Evolutionary conservation across 2,888 invertebrate species (phyloP).

Genomic region (Aphodius sticticus): DNA sequence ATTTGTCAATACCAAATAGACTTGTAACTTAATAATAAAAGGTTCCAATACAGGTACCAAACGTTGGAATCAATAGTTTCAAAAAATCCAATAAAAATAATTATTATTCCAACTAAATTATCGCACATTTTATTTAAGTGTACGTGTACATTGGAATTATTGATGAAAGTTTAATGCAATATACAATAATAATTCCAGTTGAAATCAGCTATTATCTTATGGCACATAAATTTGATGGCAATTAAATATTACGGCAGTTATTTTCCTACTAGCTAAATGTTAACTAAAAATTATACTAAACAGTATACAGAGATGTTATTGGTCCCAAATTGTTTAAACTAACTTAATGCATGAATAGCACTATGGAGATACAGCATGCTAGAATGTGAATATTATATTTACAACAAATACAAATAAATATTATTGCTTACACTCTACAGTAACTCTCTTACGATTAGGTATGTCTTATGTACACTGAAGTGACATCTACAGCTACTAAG

Average conservation of each 20-base stretch:
- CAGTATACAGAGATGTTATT: constrained; percentile 9
- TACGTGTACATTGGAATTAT: background rate
- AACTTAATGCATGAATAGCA: background rate
- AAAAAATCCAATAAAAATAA: too few relatives aligned
- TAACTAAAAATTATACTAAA: constrained; percentile 14
- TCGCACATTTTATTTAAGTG: background rate
- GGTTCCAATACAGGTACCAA: too few relatives aligned
- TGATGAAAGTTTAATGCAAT: constrained; percentile 6
- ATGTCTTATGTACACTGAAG: constrained; percentile 21
- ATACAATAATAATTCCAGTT: background rate
- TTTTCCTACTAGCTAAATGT: constrained; percentile 19
- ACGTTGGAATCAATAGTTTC: too few relatives aligned
- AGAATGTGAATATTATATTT: constrained; percentile 11
- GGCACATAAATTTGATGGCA: constrained; percentile 7
- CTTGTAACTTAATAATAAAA: background rate
- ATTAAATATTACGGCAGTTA: constrained; percentile 28
- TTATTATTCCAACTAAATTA: background rate
- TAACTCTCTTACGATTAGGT: background rate
- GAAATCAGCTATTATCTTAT: constrained; percentile 6
- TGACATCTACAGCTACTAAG: constrained; percentile 19
- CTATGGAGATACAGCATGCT: constrained; percentile 9
- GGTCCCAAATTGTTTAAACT: constrained; percentile 23
- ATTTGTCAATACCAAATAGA: background rate
- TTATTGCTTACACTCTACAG: background rate
- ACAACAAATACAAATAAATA: constrained; percentile 4